These are phyloP conservation scores for Cheirogaleus major DNA, from an alignment of 2,797 vertebrate genomes.

Conservation along the genomic window DNA sequence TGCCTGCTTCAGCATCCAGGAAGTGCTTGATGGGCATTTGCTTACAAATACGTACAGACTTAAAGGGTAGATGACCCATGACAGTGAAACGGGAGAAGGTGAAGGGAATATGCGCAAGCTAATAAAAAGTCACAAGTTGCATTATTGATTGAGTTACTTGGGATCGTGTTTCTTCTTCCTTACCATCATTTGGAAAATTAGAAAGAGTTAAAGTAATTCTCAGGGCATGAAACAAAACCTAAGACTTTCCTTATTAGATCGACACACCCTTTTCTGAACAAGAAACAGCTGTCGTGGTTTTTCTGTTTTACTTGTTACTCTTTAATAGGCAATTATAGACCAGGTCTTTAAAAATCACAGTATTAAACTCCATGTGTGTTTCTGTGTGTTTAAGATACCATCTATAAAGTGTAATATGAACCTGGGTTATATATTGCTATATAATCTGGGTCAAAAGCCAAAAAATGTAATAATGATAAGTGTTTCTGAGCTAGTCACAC, in stretches of 20 bases:
- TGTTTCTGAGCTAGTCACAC: not conserved
- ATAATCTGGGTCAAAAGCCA: constrained; percentile 37
- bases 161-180: not conserved
- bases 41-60: not conserved
- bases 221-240: constrained; percentile 9
- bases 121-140: not conserved
- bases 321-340: constrained; percentile 29
- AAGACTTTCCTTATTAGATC: not conserved
- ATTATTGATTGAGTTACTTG: not conserved
- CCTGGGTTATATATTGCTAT: not conserved
- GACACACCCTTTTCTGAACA: constrained; percentile 56
- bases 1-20: not conserved
- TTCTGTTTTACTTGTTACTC: not conserved
- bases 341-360: not conserved
- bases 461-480: not conserved
- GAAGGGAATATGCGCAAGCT: not conserved
- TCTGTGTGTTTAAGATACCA: not conserved
- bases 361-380: constrained; percentile 45
- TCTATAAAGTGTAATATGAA: constrained; percentile 8
- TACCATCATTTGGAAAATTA: constrained; percentile 63
- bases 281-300: not conserved
- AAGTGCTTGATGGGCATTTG: not conserved
- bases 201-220: constrained; percentile 65
- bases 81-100: not conserved
- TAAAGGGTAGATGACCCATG: not conserved